Conservation (phyloP, 23 tunicate genomes). For the Phallusia fumigata region DNA sequence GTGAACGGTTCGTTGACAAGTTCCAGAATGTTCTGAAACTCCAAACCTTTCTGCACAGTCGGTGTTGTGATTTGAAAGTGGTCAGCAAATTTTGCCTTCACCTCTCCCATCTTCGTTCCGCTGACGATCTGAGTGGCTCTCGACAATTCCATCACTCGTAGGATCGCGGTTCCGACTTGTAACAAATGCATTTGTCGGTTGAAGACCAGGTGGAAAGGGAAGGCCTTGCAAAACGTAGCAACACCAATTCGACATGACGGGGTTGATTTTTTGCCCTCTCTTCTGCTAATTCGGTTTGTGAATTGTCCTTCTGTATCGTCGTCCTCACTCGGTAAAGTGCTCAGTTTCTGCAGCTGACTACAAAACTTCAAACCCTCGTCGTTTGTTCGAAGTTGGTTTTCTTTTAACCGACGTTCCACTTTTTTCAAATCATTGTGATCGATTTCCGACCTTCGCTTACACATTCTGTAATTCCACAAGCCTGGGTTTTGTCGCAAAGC, state of each 20-base stretch:
- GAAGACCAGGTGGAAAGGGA: conserved; percentile 77
- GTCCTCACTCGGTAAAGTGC: not conserved
- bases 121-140: not conserved
- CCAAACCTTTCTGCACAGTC: not conserved
- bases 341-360: not conserved
- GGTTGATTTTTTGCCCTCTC: not conserved
- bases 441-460: not conserved
- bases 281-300: not conserved
- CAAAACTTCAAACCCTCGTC: no score
- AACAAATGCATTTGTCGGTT: conserved; percentile 57
- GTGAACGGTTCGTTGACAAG: conserved; percentile 46
- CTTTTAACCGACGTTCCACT: not conserved
- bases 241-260: conserved; percentile 32
- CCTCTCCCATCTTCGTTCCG: not conserved
- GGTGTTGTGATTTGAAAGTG: conserved; percentile 64
- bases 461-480: not conserved
- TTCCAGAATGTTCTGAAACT: conserved; percentile 16
- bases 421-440: not conserved
- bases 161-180: conserved; percentile 71
- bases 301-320: not conserved
- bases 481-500: conserved; percentile 4
- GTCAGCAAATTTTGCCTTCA: conserved; percentile 31
- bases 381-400: not conserved
- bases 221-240: conserved; percentile 66
- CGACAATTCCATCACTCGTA: conserved; percentile 26